phyloP scores from a whole-genome alignment of 2,113 vertebrate genomes.

The Sarotherodon lohbergeri region DNA sequence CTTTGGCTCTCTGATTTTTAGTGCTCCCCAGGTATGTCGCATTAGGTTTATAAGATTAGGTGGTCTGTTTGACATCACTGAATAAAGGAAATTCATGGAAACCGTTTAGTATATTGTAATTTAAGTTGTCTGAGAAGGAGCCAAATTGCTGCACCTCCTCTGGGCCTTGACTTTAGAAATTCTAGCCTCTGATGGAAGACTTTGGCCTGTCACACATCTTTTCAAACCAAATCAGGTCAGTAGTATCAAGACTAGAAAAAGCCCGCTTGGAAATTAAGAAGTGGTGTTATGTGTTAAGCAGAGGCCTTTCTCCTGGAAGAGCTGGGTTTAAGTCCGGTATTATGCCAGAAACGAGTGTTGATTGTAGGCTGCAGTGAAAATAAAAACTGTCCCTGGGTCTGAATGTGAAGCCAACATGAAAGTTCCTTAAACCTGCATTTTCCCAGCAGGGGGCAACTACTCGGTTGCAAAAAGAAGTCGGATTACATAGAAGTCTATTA shows the following conservation, averaged over 20 bases:
- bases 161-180: not conserved
- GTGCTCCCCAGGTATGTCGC: not conserved
- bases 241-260: not conserved
- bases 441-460: not conserved
- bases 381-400: not conserved
- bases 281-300: not conserved
- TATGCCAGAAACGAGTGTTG: not conserved
- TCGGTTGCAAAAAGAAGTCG: not conserved
- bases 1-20: not conserved
- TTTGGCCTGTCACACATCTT: not conserved
- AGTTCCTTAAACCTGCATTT: not conserved
- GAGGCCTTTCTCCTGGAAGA: not conserved
- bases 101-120: not conserved
- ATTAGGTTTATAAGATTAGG: not conserved
- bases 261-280: not conserved
- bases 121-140: not conserved
- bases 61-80: not conserved
- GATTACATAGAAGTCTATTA: not conserved
- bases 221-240: not conserved
- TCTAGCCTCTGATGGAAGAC: not conserved
- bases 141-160: not conserved
- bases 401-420: not conserved
- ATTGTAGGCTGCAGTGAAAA: not conserved
- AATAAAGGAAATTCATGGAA: not conserved
- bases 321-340: accelerated